Conservation (phyloP, 2,797 vertebrate species). For the Arctocebus calabarensis region DNA sequence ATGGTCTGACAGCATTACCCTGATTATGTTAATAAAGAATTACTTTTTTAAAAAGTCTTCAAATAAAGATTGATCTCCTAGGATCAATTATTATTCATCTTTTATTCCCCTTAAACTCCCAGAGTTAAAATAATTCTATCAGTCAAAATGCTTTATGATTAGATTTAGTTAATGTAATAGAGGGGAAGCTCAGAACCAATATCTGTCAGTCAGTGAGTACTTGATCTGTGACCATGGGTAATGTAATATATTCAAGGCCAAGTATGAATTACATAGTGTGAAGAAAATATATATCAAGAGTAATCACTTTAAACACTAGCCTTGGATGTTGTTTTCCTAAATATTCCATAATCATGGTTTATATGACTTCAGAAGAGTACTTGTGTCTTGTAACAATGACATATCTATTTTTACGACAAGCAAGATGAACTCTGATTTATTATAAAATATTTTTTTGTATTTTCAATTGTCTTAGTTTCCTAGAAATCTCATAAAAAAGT, state of each 20-base stretch:
- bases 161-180: neutral
- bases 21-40: constrained; percentile 52
- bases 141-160: constrained; percentile 55
- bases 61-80: constrained; percentile 35
- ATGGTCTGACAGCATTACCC: constrained; percentile 21
- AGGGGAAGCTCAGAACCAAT: neutral
- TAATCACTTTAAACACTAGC: neutral
- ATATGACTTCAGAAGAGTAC: neutral
- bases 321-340: neutral
- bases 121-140: constrained; percentile 54
- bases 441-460: neutral
- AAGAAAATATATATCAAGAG: neutral
- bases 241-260: neutral
- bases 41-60: constrained; percentile 47
- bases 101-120: neutral
- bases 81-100: constrained; percentile 14
- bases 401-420: neutral
- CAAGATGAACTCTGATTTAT: neutral
- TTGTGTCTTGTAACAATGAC: neutral
- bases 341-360: neutral
- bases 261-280: neutral
- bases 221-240: neutral
- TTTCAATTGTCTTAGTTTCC: neutral
- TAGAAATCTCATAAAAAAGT: neutral
- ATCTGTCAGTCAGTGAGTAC: constrained; percentile 4